Conservation (phyloP, 1,140 invertebrate species). For the Paramacrobiotus metropolitanus region DNA sequence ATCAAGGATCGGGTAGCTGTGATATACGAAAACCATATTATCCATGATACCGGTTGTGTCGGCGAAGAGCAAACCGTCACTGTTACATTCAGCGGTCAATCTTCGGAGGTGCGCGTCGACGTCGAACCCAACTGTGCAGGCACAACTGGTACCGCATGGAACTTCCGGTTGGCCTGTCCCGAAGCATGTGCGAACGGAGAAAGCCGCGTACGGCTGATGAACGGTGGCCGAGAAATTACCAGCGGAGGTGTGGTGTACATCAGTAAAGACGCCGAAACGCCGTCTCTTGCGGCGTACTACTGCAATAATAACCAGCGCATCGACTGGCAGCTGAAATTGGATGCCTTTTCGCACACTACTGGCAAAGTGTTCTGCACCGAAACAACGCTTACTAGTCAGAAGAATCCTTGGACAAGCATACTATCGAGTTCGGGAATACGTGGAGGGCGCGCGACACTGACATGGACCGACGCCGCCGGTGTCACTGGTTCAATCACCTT, state of each 20-base stretch:
- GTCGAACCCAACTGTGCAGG: constrained; percentile 9
- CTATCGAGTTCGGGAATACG: neutral
- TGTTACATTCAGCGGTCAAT: constrained; percentile 5
- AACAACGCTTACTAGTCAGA: neutral
- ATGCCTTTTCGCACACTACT: neutral
- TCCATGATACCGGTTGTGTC: constrained; percentile 9
- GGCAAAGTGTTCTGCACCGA: neutral
- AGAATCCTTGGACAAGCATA: neutral
- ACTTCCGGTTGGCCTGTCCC: constrained; percentile 8
- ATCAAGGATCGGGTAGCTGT: constrained; percentile 7
- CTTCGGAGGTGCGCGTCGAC: constrained; percentile 8
- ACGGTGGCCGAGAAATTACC: neutral
- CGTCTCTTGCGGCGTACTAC: neutral
- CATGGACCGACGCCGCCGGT: neutral
- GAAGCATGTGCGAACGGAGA: neutral
- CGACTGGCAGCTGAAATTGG: neutral
- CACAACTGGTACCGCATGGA: constrained; percentile 7
- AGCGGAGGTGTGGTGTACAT: neutral
- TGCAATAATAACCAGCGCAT: neutral
- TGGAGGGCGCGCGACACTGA: neutral
- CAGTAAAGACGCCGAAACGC: neutral
- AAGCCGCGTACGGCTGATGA: neutral
- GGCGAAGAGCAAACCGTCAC: constrained; percentile 5
- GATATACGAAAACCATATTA: constrained; percentile 4
- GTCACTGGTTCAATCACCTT: neutral